Evolutionary conservation across 2,113 vertebrate genomes (phyloP).

Genomic region (Tringa solitaria): DNA sequence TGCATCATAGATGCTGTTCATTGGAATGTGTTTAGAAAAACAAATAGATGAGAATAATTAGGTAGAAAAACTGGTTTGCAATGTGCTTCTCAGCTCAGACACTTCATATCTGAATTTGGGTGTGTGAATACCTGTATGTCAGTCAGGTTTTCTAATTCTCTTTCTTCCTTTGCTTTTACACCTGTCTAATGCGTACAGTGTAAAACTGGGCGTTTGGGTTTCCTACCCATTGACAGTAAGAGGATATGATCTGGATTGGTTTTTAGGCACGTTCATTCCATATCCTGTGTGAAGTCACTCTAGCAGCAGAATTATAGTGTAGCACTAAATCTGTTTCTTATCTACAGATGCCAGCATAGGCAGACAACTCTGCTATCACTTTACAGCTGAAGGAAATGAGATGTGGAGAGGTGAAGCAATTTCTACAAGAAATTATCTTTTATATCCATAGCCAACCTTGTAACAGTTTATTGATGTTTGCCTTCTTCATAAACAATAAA

Average conservation of each 20-base stretch:
- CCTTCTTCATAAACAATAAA: not conserved
- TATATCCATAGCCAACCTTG: not conserved
- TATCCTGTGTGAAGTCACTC: not conserved
- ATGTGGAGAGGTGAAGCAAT: not conserved
- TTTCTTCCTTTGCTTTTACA: not conserved
- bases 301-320: not conserved
- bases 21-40: not conserved
- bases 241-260: not conserved
- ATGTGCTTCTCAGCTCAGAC: not conserved
- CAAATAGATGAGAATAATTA: slow-evolving; percentile 1
- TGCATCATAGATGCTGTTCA: not conserved
- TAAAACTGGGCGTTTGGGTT: not conserved
- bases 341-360: not conserved
- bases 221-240: not conserved
- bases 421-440: not conserved
- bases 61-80: slow-evolving; percentile 32
- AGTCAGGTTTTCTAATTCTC: not conserved
- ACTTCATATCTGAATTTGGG: not conserved
- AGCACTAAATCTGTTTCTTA: slow-evolving; percentile 14
- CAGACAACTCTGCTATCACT: not conserved
- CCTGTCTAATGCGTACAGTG: not conserved
- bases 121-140: not conserved
- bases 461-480: slow-evolving; percentile 15
- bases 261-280: not conserved
- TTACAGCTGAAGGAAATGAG: slow-evolving; percentile 9